A percentile compares a stretch with the other conserved stretches of the same genome.
phyloP scores from a whole-genome alignment of 30 jellyfish, hydroid and myxozoan species.

The Cassiopea xamachana region DNA sequence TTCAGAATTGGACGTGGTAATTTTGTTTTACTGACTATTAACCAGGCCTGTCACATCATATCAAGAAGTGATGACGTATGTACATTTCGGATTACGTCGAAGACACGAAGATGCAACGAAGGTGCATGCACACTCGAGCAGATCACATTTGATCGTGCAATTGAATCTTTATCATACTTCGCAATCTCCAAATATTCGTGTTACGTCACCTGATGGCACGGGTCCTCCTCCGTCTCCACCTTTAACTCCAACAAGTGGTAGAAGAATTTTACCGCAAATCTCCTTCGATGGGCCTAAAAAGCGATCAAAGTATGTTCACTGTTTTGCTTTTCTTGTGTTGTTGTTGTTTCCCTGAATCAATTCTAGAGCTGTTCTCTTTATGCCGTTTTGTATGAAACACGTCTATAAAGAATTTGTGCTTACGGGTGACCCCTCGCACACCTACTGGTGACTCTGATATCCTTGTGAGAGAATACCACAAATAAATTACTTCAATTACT shows the following conservation, averaged over 20 bases:
- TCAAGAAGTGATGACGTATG: slow-evolving; percentile 84
- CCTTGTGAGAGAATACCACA: too few relatives aligned
- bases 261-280: slow-evolving; percentile 76
- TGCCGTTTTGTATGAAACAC: too few relatives aligned
- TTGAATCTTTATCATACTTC: slow-evolving; percentile 76
- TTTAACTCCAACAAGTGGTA: slow-evolving; percentile 72
- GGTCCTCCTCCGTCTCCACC: slow-evolving; percentile 73
- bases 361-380: too few relatives aligned
- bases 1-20: background rate
- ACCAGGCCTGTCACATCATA: slow-evolving; percentile 71
- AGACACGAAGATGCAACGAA: slow-evolving; percentile 94
- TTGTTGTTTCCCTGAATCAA: background rate
- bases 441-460: too few relatives aligned
- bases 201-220: slow-evolving; percentile 75
- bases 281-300: slow-evolving; percentile 72
- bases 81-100: slow-evolving; percentile 73
- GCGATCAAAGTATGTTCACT: slow-evolving; percentile 62
- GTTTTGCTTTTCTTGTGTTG: background rate
- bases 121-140: slow-evolving; percentile 93
- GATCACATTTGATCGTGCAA: slow-evolving; percentile 92
- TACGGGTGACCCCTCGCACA: too few relatives aligned
- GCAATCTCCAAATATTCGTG: slow-evolving; percentile 53
- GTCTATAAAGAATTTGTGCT: too few relatives aligned
- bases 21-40: background rate
- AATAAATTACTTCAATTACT: too few relatives aligned